Conservation (phyloP, 2,113 vertebrate genomes). For the Gymnarchus niloticus region DNA sequence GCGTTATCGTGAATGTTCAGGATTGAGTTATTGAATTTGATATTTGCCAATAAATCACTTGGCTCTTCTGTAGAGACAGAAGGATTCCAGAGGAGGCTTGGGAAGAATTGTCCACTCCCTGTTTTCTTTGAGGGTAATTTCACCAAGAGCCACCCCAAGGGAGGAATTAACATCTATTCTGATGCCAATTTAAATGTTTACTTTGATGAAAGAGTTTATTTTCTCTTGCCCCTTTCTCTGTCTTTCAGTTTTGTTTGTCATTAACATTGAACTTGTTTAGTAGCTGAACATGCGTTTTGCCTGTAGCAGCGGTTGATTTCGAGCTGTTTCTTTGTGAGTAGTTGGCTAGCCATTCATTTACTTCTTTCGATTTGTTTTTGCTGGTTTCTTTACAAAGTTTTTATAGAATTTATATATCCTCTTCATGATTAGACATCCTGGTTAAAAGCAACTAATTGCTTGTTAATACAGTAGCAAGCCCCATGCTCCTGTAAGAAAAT, state of each 20-base stretch:
- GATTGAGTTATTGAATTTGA: slow-evolving; percentile 62
- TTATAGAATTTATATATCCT: too few relatives aligned
- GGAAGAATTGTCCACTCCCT: slow-evolving; percentile 49
- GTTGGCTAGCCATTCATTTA: too few relatives aligned
- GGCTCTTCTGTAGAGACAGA: slow-evolving; percentile 30
- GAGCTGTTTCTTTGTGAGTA: not conserved
- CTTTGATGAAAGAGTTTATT: slow-evolving; percentile 47
- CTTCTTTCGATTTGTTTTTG: too few relatives aligned
- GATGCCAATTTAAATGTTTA: slow-evolving; percentile 58
- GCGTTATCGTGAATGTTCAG: slow-evolving; percentile 52
- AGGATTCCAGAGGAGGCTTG: slow-evolving; percentile 21
- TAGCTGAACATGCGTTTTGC: not conserved
- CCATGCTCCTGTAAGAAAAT: not conserved
- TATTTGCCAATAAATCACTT: slow-evolving; percentile 62
- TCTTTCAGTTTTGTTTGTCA: not conserved
- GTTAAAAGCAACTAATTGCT: not conserved
- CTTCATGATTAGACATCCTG: too few relatives aligned
- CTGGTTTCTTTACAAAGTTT: not conserved
- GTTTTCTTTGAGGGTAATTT: slow-evolving; percentile 54
- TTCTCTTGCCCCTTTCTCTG: slow-evolving; percentile 19
- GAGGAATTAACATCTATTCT: slow-evolving; percentile 55
- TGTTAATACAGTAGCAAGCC: not conserved
- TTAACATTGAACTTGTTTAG: not conserved
- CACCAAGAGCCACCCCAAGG: slow-evolving; percentile 50
- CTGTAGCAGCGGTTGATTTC: too few relatives aligned